Evolutionary conservation across 1,140 invertebrate genomes (phyloP), one percentile per base, ranked within the genome.

Genomic region (Galendromus occidentalis): DNA sequence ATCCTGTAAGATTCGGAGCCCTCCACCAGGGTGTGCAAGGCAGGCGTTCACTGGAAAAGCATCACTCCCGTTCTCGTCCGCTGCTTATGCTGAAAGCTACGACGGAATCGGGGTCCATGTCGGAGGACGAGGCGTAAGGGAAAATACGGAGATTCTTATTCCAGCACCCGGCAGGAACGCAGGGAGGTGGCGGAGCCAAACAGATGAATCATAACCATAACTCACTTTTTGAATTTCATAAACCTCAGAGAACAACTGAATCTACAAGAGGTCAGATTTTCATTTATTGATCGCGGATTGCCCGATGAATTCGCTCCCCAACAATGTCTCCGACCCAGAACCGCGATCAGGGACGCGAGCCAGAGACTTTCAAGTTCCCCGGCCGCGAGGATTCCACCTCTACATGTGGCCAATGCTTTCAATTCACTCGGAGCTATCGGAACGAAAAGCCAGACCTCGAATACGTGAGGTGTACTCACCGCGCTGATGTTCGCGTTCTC

Each of bases 401-500:
- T 4, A 4, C 14, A 14, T 44, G 14, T 44, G 14, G n/a, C 42
- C 42, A 44, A 44, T 44, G n/a, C n/a, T 12, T n/a, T 44, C 42
- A 44, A 44, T 44, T 14, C n/a, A n/a, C 42, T 44, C 42, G 22
- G 51, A 59, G 51, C 1, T 25, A 9, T 59, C 22, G 33, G 20
- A 17, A 2, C 17, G 22, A 59, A 25, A 14, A 2, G 20, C 20
- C 14, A 59, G 12, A n/a, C n/a, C n/a, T n/a, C n/a, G n/a, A n/a
- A n/a, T n/a, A n/a, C n/a, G n/a, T n/a, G n/a, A n/a, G 14, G 20
- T 14, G 25, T 1, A 59, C 51, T 59, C 25, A 59, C 51, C 51
- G 51, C 51, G 51, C 51, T 59, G 25, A 59, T 59, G 20, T 59
- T 59, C 25, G 51, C 51, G 33, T 59, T 59, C 25, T 59, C 51